Evolutionary conservation across 2,888 invertebrate species (phyloP), one percentile per base, ranked within the genome.

Genomic region (Tigriopus californicus): DNA sequence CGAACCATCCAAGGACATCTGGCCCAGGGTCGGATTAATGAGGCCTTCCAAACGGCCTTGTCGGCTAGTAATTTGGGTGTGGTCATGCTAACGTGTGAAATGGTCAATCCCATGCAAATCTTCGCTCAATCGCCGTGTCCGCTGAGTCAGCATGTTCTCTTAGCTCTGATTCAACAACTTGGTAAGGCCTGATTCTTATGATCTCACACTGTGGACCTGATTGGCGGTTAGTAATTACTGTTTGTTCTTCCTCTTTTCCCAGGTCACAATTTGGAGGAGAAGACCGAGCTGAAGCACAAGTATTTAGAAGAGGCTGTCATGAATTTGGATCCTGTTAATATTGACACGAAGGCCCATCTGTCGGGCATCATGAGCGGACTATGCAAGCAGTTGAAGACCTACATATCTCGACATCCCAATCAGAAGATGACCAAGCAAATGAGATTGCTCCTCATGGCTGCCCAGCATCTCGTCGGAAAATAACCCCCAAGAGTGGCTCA

Each of bases 101-200:
- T 80, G 62, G 86, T 88, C 20, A 84, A 88, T 68, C 84, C 86
- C 1, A 77, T 79, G 60, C 76, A 77, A 62, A 83, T 91, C 62
- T 88, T 94, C 73, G 67, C 67, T 51, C 66, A 68, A 60, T 77
- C 80, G 15, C 74, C 78, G 2, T 87, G 86, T 67, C 77, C 79
- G 24, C 78, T 92, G 61, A 82, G 83, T 65, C 92, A 92, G 71
- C 86, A 85, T 66, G 89, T 92, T 61, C 76, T 95, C 64, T 76
- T 97, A 57, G 90, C 94, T 2, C 78, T 97, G 33, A 85, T 97
- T 66, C 92, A 95, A 69, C 95, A 95, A 71, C 79, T 94, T 20
- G 85, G 90, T 18, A 85, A 88, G 0, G 52, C 3, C 8, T 33
- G 3, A 33, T 33, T 33, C n/a, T n/a, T n/a, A n/a, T n/a, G n/a